Conservation (phyloP, 2,888 invertebrate species). For the Dynastes tityus region DNA sequence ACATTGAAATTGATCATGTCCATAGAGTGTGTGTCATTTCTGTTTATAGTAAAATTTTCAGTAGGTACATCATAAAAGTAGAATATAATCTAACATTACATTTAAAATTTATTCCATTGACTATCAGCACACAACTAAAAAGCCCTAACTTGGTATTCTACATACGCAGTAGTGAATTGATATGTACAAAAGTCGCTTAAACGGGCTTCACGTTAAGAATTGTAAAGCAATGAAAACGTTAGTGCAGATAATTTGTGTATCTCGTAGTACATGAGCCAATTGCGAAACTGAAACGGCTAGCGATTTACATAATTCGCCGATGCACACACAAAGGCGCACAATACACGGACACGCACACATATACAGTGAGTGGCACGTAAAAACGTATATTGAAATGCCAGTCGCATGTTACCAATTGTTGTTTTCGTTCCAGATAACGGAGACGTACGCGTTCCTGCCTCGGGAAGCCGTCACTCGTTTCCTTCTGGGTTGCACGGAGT, state of each 20-base stretch:
- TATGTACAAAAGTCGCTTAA: neutral
- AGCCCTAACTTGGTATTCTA: no score
- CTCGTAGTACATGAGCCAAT: slow-evolving; percentile 17
- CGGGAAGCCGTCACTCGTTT: slow-evolving; percentile 97
- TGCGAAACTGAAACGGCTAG: slow-evolving; percentile 52
- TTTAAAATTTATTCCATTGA: no score
- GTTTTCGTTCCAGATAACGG: slow-evolving; percentile 87
- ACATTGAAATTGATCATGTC: no score
- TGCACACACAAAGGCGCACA: slow-evolving; percentile 35
- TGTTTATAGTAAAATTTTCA: no score
- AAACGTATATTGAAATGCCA: slow-evolving; percentile 63
- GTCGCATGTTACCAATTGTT: slow-evolving; percentile 58
- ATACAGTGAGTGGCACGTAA: slow-evolving; percentile 49
- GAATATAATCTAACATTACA: no score
- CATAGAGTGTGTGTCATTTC: no score
- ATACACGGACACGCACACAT: slow-evolving; percentile 10
- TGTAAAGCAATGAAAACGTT: slow-evolving; percentile 26
- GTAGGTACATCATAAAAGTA: no score
- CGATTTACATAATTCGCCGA: slow-evolving; percentile 55
- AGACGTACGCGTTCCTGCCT: slow-evolving; percentile 96
- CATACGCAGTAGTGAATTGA: neutral
- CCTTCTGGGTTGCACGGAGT: slow-evolving; percentile 94
- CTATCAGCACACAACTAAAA: no score
- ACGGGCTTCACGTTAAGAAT: slow-evolving; percentile 6
- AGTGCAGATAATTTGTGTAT: slow-evolving; percentile 32